Conservation (phyloP, 2,113 vertebrate species). For the Poeciliopsis turrubarensis region DNA sequence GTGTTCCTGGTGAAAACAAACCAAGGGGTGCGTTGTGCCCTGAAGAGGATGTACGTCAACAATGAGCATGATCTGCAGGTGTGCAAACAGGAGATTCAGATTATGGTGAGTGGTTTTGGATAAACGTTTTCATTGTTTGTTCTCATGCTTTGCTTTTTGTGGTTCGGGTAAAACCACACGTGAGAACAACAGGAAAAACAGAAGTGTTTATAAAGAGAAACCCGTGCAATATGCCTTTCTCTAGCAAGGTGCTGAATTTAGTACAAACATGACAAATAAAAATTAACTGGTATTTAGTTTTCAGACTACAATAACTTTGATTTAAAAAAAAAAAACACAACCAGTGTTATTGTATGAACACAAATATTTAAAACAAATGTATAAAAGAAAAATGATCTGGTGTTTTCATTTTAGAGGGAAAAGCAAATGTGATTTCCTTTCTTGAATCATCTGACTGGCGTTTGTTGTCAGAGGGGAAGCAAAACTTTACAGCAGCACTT, state of each 20-base stretch:
- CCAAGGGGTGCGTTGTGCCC: constrained; percentile 93
- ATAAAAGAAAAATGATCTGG: not conserved
- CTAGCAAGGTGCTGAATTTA: not conserved
- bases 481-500: too few species aligned
- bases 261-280: constrained; percentile 11
- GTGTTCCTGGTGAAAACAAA: constrained; percentile 95
- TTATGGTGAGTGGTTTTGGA: constrained; percentile 88
- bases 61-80: constrained; percentile 96
- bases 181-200: not conserved
- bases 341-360: not conserved
- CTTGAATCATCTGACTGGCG: not conserved
- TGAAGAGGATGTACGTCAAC: constrained; percentile 99
- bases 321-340: not conserved
- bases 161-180: not conserved
- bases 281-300: not conserved
- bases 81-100: constrained; percentile 97
- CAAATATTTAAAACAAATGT: not conserved
- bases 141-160: not conserved
- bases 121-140: not conserved
- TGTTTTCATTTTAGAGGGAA: not conserved
- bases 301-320: not conserved
- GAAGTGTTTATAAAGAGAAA: constrained; percentile 12
- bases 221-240: not conserved
- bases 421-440: not conserved
- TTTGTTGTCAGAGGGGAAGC: too few species aligned